These are phyloP conservation scores for Eremobia ochroleuca DNA, from an alignment of 2,888 invertebrate species.

Conservation along the genomic window DNA sequence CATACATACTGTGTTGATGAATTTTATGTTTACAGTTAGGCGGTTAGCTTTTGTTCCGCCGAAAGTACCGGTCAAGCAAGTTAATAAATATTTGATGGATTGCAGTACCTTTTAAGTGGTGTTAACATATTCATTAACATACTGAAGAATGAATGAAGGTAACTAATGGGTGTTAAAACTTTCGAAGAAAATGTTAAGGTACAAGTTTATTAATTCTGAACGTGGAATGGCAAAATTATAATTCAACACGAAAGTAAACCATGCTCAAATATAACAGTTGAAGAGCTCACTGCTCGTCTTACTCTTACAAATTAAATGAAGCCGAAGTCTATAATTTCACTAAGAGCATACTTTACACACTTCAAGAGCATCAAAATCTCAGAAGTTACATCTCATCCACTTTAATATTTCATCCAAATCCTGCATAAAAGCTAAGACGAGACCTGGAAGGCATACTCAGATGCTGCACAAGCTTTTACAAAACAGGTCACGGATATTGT, in stretches of 20 bases:
- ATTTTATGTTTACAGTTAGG: slow-evolving; percentile 57
- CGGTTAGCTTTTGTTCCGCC: slow-evolving; percentile 47
- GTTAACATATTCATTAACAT: slow-evolving; percentile 51
- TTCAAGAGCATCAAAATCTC: slow-evolving; percentile 24
- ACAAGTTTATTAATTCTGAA: slow-evolving; percentile 1
- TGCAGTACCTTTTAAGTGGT: slow-evolving; percentile 45
- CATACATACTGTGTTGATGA: slow-evolving; percentile 50
- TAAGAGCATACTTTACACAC: slow-evolving; percentile 28
- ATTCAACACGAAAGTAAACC: slow-evolving; percentile 12
- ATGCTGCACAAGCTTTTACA: slow-evolving; percentile 46
- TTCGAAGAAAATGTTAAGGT: slow-evolving; percentile 14
- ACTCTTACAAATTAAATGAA: not conserved
- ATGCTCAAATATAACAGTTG: not conserved
- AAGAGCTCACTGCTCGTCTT: not conserved
- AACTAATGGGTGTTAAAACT: slow-evolving; percentile 38
- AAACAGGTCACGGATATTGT: slow-evolving; percentile 70
- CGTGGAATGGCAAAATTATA: slow-evolving; percentile 19
- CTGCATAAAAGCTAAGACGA: slow-evolving; percentile 37
- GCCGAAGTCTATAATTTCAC: not conserved
- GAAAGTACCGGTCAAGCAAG: slow-evolving; percentile 43
- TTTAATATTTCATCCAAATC: slow-evolving; percentile 50
- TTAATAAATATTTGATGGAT: slow-evolving; percentile 57
- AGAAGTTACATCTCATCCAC: slow-evolving; percentile 19
- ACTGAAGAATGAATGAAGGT: slow-evolving; percentile 24
- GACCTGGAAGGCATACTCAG: slow-evolving; percentile 25